A percentile compares a stretch with the other conserved stretches of the same genome.
Conservation (phyloP, 2,888 invertebrate species). For the Xestobium rufovillosum region DNA sequence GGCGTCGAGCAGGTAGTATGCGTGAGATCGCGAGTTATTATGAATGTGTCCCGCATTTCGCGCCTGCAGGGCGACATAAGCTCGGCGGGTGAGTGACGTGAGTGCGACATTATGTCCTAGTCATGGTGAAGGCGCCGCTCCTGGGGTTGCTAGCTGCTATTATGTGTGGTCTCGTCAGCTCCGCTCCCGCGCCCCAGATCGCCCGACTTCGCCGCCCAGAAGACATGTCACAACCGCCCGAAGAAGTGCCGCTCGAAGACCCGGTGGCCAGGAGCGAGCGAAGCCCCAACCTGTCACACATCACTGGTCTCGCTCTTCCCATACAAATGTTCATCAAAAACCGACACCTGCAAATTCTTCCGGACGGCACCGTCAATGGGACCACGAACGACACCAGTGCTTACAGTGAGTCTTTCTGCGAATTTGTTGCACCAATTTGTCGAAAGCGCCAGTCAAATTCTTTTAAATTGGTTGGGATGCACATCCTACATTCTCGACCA, state of each 20-base stretch:
- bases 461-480: no score
- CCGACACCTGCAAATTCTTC: constrained; percentile 72
- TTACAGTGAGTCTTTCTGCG: constrained; percentile 63
- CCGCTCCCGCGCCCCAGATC: constrained; percentile 35
- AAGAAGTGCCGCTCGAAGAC: constrained; percentile 23
- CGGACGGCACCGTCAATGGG: constrained; percentile 80
- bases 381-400: constrained; percentile 72
- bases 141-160: constrained; percentile 43
- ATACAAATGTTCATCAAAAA: constrained; percentile 81
- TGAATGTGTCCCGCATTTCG: constrained; percentile 26
- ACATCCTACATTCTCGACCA: no score
- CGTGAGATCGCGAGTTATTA: constrained; percentile 19
- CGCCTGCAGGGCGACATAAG: constrained; percentile 47
- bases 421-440: constrained; percentile 1
- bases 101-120: constrained; percentile 43
- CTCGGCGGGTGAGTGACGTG: constrained; percentile 23
- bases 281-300: constrained; percentile 73
- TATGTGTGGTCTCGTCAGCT: constrained; percentile 41
- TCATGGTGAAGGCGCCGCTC: constrained; percentile 45
- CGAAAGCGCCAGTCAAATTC: no score
- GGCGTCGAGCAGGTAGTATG: constrained; percentile 46
- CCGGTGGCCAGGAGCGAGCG: constrained; percentile 53
- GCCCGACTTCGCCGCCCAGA: constrained; percentile 26
- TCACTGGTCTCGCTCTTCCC: constrained; percentile 70
- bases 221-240: constrained; percentile 26